Evolutionary conservation across 2,888 invertebrate genomes (phyloP), one percentile per base, ranked within the genome.

Genomic region (Apomyelois bistriatella): DNA sequence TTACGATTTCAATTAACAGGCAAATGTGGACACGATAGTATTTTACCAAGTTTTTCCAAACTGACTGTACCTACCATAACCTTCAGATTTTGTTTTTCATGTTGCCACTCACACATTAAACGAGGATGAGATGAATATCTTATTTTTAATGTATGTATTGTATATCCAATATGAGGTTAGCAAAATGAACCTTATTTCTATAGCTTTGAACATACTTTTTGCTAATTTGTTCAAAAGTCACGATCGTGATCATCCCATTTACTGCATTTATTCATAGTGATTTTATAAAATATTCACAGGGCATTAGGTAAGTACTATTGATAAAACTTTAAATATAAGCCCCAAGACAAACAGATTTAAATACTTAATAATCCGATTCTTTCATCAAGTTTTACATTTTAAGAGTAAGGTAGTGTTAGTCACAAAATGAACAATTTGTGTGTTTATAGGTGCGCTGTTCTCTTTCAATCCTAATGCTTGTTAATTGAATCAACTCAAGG

Each of bases 101-200:
- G 32, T 43, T 22, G 30, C 46, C 37, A 52, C 35, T 55, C 49
- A 43, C 37, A 35, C 10, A 32, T 9, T 42, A 41, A 48, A 54
- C 42, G 47, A 51, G 54, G 54, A 51, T 54, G 54, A 40, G 54
- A 54, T 51, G 17, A 13, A 22, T 48, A 48, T 49, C 28, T 13
- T 32, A 32, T 30, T 48, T 22, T 49, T 40, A 43, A 2, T 13
- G 37, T 38, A 13, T 7, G 22, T 22, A 22, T 22, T 22, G 22
- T 22, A 22, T 22, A 43, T 12, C 13, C 13, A 8, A 32, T 46
- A 5, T 16, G 3, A 12, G 32, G 13, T 22, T 41, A 16, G 42
- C 12, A 46, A 46, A 32, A 16, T 46, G 16, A 46, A 10, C 15
- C 32, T 15, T 46, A 32, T 46, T 32, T 16, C 13, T n/a, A 43